phyloP scores from a whole-genome alignment of 2,888 invertebrate species.

The Trypoxylon attenuatum region DNA sequence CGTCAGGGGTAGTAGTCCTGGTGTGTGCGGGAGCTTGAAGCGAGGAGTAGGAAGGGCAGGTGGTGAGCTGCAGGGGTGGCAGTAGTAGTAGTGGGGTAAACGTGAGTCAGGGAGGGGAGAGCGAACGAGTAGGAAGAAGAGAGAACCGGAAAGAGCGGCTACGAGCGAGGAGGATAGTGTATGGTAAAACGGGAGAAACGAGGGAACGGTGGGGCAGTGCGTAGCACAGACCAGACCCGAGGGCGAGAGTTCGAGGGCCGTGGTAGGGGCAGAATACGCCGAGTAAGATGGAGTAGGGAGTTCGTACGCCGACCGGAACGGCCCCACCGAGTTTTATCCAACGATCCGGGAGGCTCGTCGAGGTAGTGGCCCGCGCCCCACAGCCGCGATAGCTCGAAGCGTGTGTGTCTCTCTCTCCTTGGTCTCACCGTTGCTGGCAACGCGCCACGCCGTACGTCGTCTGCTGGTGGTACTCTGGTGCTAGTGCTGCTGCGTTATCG shows the following conservation, averaged over 20 bases:
- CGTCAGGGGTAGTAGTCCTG: not conserved
- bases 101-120: not conserved
- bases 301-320: constrained; percentile 69
- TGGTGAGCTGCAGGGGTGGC: not conserved
- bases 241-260: constrained; percentile 11
- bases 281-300: constrained; percentile 58
- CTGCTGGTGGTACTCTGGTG: too few species aligned
- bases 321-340: constrained; percentile 71
- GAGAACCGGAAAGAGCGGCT: not conserved
- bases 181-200: constrained; percentile 1
- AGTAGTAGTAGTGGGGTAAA: not conserved
- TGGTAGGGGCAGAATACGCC: constrained; percentile 20
- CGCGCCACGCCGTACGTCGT: constrained; percentile 15
- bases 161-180: not conserved
- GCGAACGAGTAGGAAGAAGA: not conserved
- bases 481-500: too few species aligned
- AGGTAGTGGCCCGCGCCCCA: constrained; percentile 73
- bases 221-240: not conserved
- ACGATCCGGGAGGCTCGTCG: constrained; percentile 73
- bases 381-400: constrained; percentile 66
- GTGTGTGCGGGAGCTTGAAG: not conserved
- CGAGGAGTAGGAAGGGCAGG: not conserved
- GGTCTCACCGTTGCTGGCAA: not conserved
- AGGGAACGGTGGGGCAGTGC: not conserved
- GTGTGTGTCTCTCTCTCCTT: constrained; percentile 31